Evolutionary conservation across 1,140 invertebrate genomes (phyloP).

Genomic region (Apis florea): DNA sequence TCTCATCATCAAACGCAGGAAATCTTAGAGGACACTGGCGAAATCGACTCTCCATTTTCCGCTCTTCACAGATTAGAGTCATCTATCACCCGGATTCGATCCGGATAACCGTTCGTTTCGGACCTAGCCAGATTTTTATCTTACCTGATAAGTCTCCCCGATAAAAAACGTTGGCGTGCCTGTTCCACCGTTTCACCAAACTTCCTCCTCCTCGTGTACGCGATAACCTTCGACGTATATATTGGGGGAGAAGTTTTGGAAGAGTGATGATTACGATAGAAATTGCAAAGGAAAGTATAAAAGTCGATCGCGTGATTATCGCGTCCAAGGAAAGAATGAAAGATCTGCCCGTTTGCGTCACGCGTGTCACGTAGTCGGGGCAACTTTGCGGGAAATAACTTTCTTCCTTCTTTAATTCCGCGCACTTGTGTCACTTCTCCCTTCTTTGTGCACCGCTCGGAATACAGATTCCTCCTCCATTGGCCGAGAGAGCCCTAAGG

Average conservation of each 20-base stretch:
- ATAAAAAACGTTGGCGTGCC: slow-evolving; percentile 11
- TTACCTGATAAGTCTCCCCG: slow-evolving; percentile 38
- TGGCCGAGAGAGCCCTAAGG: no score
- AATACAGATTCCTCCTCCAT: slow-evolving; percentile 2
- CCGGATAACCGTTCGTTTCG: slow-evolving; percentile 65
- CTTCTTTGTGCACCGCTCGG: background rate
- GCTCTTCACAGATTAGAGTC: slow-evolving; percentile 60
- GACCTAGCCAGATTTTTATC: slow-evolving; percentile 66
- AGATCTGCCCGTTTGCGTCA: background rate
- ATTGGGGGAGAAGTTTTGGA: background rate
- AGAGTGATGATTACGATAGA: background rate
- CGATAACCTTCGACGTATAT: slow-evolving; percentile 12
- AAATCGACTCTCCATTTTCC: slow-evolving; percentile 45
- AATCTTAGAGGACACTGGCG: background rate
- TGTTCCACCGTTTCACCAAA: slow-evolving; percentile 12
- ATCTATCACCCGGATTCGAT: slow-evolving; percentile 75
- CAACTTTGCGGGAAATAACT: background rate
- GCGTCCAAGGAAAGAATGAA: background rate
- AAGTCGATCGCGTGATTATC: slow-evolving; percentile 24
- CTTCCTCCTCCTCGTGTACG: slow-evolving; percentile 40
- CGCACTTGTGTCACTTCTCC: background rate
- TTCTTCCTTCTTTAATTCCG: background rate
- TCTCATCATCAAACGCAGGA: slow-evolving; percentile 12
- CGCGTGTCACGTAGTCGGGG: background rate
- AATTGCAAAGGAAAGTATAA: slow-evolving; percentile 17